Evolutionary conservation across 2,797 vertebrate species (phyloP), one percentile per base, ranked within the genome.

Genomic region (Morelia viridis): DNA sequence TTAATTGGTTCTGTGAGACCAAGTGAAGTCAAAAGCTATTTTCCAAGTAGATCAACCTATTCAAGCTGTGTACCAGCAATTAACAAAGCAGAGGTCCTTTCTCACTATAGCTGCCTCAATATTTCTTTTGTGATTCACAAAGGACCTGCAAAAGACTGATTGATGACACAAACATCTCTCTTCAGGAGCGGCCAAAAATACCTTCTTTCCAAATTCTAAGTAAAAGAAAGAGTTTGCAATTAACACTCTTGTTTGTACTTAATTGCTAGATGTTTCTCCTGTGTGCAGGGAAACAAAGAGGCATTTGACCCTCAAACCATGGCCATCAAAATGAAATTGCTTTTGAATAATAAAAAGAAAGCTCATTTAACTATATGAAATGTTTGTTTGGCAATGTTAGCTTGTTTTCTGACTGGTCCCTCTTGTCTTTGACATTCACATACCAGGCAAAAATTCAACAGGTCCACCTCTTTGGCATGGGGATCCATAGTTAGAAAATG

Each of bases 311-410:
- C 87, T 57, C 57, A 35, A 87, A 91, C 68, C 19, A 50, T 56
- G n/a, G 35, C 76, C 94, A 93, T 90, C 88, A 94, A 95, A 87
- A 80, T 91, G 86, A 91, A 91, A 68, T 80, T 31, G 89, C 87
- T 92, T 60, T 89, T n/a, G 65, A 91, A 57, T 0, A 58, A 80
- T 46, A 80, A 46, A 80, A 88, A 87, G 26, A 13, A 8, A 93
- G 35, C 6, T 91, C 53, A 89, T 61, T 83, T 90, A 85, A 90
- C 46, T 56, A 86, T 68, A 22, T 0, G 83, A 8, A 93, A 85
- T 71, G 19, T 85, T 53, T 57, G 83, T 13, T 50, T 91, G 15
- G 17, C 2, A 84, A 50, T 76, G 71, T 88, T 76, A 65, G 0
- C n/a, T 12, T 22, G 1, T 64, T 80, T 56, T 53, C 65, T 87